Percentiles rank a stretch among this genome's conserved stretches.
Conservation (phyloP, 2,888 invertebrate genomes). For the Digitonthophagus gazella region DNA sequence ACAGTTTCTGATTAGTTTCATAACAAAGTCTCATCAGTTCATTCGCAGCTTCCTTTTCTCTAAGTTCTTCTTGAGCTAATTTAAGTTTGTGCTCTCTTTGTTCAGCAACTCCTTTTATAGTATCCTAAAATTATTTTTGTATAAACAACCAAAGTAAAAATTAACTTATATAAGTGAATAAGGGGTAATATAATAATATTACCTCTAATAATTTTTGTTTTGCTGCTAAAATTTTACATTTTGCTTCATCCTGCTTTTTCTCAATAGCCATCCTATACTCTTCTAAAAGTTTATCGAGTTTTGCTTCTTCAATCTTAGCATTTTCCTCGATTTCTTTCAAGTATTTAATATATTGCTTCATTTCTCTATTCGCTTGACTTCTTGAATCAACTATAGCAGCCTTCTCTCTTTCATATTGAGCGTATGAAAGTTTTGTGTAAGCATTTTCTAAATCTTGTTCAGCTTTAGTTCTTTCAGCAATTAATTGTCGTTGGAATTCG, state of each 20-base stretch:
- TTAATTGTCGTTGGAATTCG: conserved; percentile 38
- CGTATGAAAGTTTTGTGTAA: conserved; percentile 39
- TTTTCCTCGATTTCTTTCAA: conserved; percentile 42
- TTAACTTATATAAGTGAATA: too few relatives aligned
- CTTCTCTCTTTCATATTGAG: conserved; percentile 44
- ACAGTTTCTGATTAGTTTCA: conserved; percentile 43
- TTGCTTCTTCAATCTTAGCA: conserved; percentile 42
- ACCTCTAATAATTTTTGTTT: conserved; percentile 42
- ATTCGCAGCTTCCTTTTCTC: conserved; percentile 44
- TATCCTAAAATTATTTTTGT: conserved; percentile 37
- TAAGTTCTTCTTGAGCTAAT: conserved; percentile 40
- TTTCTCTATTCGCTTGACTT: conserved; percentile 40
- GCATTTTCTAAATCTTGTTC: conserved; percentile 44
- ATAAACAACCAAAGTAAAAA: not conserved
- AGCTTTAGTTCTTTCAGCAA: conserved; percentile 41
- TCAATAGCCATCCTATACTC: conserved; percentile 40
- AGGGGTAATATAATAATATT: conserved; percentile 22
- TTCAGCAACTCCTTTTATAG: conserved; percentile 42
- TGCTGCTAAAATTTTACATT: conserved; percentile 43
- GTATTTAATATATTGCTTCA: conserved; percentile 42
- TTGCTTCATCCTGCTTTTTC: conserved; percentile 43
- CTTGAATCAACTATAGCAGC: conserved; percentile 35
- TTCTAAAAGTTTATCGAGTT: conserved; percentile 40
- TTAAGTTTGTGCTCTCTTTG: conserved; percentile 43
- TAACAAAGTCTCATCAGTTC: conserved; percentile 41